A percentile compares a stretch with the other conserved stretches of the same genome.
phyloP scores from a whole-genome alignment of 2,113 vertebrate species.

The Hippocampus comes region DNA sequence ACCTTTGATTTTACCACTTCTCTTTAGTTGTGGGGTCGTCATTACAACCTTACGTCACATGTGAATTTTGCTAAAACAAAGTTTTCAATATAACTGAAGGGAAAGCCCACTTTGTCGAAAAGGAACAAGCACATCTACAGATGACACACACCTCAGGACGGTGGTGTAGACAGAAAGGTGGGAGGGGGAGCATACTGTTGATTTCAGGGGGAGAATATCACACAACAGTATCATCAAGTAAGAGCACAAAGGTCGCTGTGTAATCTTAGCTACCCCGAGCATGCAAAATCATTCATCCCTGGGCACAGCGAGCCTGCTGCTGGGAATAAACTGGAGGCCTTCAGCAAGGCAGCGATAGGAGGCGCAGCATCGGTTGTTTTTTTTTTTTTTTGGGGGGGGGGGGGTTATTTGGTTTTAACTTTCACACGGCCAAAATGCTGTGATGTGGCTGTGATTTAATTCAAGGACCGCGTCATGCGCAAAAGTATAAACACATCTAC shows the following conservation, averaged over 20 bases:
- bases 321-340: slow-evolving; percentile 73
- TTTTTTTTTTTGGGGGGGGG: background rate
- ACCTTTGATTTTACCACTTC: slow-evolving; percentile 33
- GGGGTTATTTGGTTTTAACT: background rate
- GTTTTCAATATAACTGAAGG: slow-evolving; percentile 30
- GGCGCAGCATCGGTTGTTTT: slow-evolving; percentile 17
- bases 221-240: slow-evolving; percentile 79
- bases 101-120: slow-evolving; percentile 9
- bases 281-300: slow-evolving; percentile 82
- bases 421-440: slow-evolving; percentile 40
- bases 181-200: slow-evolving; percentile 55
- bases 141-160: slow-evolving; percentile 37
- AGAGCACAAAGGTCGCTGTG: slow-evolving; percentile 87
- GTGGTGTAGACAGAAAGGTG: slow-evolving; percentile 34
- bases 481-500: slow-evolving; percentile 42
- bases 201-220: slow-evolving; percentile 68
- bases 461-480: slow-evolving; percentile 31
- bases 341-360: slow-evolving; percentile 54
- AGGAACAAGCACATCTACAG: slow-evolving; percentile 20
- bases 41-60: slow-evolving; percentile 14
- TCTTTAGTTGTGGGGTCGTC: slow-evolving; percentile 21
- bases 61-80: slow-evolving; percentile 32
- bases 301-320: slow-evolving; percentile 74
- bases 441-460: slow-evolving; percentile 55
- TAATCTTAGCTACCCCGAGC: slow-evolving; percentile 80